Base-by-base conservation (phyloP, 2,797 vertebrate species). In the Pelochelys cantorii region DNA sequence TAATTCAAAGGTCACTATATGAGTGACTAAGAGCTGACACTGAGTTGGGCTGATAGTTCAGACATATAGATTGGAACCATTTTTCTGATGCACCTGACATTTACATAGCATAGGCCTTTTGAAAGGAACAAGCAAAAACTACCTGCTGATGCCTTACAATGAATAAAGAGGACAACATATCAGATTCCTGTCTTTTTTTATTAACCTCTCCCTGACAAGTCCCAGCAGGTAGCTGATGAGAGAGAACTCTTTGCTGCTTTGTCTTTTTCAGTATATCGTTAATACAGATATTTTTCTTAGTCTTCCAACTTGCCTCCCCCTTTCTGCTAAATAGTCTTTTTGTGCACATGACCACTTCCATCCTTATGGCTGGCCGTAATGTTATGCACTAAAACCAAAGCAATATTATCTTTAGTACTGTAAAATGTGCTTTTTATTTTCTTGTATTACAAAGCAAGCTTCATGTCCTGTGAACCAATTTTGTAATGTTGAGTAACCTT, bases 21-120 rank as follows among this genome's bases (percentile, higher is more conserved):
- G 31, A 84, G 54, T 90, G 77, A 83, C 79, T 93, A 23, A 31
- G 84, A n/a, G n/a, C 13, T 12, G 55, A 14, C 84, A 42, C 55
- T 74, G 34, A 54, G 85, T 27, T 15, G 80, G 75, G 52, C 74
- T 48, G 10, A 4, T 56, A 75, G 37, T 52, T 48, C 48, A 83
- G 81, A 85, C 84, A 79, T 0, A 87, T 15, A 71, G 84, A 85
- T n/a, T 12, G 85, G 90, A 90, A 18, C 14, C 29, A 53, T 8
- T 88, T 85, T 79, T 17, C 79, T 78, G 22, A 59, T 13, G 27
- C 52, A 81, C 93, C 71, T 75, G 53, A 84, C 60, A 52, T 59
- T 2, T 27, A 68, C 42, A 57, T 31, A 79, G 54, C 17, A 6
- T n/a, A 75, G 37, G 22, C 57, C 13, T 68, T 54, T 37, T 37